phyloP scores from a whole-genome alignment of 2,797 vertebrate species.

The Pangasius sanitwongsei region DNA sequence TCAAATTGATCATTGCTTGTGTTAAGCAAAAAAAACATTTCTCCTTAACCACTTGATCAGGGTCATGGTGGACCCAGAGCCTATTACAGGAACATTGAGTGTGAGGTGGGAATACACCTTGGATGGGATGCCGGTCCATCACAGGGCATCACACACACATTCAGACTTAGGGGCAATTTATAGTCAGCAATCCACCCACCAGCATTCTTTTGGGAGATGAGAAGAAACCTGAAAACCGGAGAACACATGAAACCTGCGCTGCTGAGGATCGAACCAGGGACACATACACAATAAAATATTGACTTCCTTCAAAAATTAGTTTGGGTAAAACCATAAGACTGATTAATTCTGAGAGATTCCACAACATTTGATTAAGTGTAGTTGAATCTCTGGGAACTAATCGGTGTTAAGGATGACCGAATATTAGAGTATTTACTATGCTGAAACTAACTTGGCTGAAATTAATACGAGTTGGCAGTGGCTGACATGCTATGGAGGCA shows the following conservation, averaged over 20 bases:
- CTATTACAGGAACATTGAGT: not conserved
- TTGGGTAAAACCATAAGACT: not conserved
- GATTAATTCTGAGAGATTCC: not conserved
- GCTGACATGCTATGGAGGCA: not conserved
- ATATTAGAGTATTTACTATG: not conserved
- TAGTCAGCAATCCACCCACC: not conserved
- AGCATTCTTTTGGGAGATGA: not conserved
- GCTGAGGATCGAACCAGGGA: not conserved
- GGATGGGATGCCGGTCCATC: not conserved
- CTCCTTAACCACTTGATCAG: not conserved
- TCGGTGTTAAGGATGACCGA: not conserved
- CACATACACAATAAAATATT: not conserved
- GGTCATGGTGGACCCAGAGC: not conserved
- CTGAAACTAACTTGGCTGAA: not conserved
- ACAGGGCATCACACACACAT: not conserved
- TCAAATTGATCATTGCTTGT: not conserved
- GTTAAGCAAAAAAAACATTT: not conserved
- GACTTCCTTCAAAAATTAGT: not conserved
- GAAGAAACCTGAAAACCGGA: not conserved
- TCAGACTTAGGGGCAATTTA: not conserved
- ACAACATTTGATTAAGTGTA: not conserved
- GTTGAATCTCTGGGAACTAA: not conserved
- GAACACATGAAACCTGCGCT: not conserved
- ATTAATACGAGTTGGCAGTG: not conserved
- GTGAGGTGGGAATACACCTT: not conserved